Evolutionary conservation across 2,113 vertebrate species (phyloP), one percentile per base, ranked within the genome.

Genomic region (Gavia stellata): DNA sequence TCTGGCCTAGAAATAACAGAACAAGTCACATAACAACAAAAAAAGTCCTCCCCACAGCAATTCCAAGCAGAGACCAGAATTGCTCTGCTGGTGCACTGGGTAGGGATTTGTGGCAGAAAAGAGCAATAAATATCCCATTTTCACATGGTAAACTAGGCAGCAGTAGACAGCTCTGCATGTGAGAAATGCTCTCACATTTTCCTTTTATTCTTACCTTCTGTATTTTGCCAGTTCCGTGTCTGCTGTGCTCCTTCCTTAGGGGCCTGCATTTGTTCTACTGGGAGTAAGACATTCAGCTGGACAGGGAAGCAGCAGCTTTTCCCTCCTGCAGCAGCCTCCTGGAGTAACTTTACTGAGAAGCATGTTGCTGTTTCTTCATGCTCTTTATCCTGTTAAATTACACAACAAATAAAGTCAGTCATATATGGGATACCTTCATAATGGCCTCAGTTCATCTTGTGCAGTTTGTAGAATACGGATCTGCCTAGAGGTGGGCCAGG

Each of bases 221-320:
- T 36, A 63, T 74, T 71, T 85, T n/a, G 29, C 42, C 28, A 50
- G 36, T 53, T 78, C 0, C 0, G 23, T 47, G 33, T n/a, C 55
- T 56, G 40, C 56, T 65, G 36, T 2, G 3, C 14, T 84, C 26
- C 34, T 49, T 91, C 42, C 40, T 86, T 6, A 59, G 23, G 15
- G 38, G 5, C 9, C 28, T 28, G 25, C 0, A 0, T 49, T 82
- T 33, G 14, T 17, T 21, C 8, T 28, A 0, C 26, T 38, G 29
- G 13, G 21, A 42, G 5, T 34, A 62, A 26, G 19, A 12, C 34
- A 17, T 31, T n/a, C 49, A 50, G 21, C 28, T n/a, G 44, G 17
- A 19, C 34, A 56, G 45, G 21, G 74, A 6, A 65, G 23, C 38
- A 55, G 14, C 44, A 77, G 33, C 31, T 68, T 59, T 25, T 59